Evolutionary conservation across 2,113 vertebrate species (phyloP).

Genomic region (Gobiocypris rarus): DNA sequence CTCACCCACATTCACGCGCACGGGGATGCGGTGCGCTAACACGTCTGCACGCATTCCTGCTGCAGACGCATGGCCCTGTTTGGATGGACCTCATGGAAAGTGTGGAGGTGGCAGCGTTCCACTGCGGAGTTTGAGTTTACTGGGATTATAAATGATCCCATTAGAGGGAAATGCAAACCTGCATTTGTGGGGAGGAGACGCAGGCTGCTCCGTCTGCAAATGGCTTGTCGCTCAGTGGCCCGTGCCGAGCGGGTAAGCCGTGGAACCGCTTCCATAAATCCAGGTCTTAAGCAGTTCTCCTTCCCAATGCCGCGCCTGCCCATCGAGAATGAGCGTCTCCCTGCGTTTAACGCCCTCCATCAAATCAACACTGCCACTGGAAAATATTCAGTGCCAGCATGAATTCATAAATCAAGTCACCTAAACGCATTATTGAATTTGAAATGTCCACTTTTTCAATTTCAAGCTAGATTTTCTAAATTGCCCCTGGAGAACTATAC

Average conservation of each 20-base stretch:
- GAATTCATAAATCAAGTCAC: slow-evolving; percentile 47
- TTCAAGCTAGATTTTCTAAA: background rate
- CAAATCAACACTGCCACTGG: slow-evolving; percentile 36
- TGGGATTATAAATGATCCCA: slow-evolving; percentile 62
- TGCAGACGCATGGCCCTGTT: slow-evolving; percentile 41
- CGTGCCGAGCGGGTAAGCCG: slow-evolving; percentile 35
- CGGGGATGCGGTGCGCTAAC: slow-evolving; percentile 4
- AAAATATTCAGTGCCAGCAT: slow-evolving; percentile 32
- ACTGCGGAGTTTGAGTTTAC: slow-evolving; percentile 53
- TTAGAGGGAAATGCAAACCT: slow-evolving; percentile 59
- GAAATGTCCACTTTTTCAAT: slow-evolving; percentile 12
- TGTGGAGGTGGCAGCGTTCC: slow-evolving; percentile 50
- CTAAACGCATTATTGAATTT: slow-evolving; percentile 9
- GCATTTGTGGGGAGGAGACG: slow-evolving; percentile 56
- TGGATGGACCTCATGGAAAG: slow-evolving; percentile 57
- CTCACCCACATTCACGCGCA: slow-evolving; percentile 49
- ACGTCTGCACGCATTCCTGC: slow-evolving; percentile 47
- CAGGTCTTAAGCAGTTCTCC: slow-evolving; percentile 35
- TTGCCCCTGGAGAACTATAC: slow-evolving; percentile 1
- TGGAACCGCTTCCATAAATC: slow-evolving; percentile 53
- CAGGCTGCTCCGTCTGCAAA: slow-evolving; percentile 48
- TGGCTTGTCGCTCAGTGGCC: slow-evolving; percentile 44
- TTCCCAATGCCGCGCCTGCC: slow-evolving; percentile 17
- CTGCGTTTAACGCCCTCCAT: background rate
- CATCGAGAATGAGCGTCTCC: background rate